A percentile compares a stretch with the other conserved stretches of the same genome.
phyloP scores from a whole-genome alignment of 1,140 invertebrate genomes.

The Polyergus mexicanus region DNA sequence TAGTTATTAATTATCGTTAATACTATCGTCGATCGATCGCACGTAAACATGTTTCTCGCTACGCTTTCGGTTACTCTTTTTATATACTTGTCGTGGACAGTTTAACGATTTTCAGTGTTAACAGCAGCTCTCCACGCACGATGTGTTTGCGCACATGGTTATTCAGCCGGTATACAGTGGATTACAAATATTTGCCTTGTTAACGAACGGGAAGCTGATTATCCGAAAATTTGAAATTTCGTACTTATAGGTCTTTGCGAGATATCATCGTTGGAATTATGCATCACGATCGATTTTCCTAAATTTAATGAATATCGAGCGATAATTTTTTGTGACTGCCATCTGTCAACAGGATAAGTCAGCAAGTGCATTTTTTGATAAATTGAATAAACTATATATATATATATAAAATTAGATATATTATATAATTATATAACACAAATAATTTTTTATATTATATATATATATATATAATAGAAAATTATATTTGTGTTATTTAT shows the following conservation, averaged over 20 bases:
- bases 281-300: background rate
- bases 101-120: slow-evolving; percentile 32
- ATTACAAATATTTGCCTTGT: slow-evolving; percentile 35
- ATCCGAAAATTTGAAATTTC: slow-evolving; percentile 38
- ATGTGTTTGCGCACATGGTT: slow-evolving; percentile 46
- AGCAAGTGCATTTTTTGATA: background rate
- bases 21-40: slow-evolving; percentile 17
- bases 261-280: background rate
- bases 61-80: slow-evolving; percentile 23
- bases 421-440: background rate
- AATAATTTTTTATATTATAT: too few species aligned
- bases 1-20: slow-evolving; percentile 33
- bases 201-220: slow-evolving; percentile 60
- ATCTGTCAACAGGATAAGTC: background rate
- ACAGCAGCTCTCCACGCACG: slow-evolving; percentile 1
- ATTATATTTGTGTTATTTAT: too few species aligned
- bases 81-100: background rate
- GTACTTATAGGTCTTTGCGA: slow-evolving; percentile 11
- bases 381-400: background rate
- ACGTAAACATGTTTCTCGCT: background rate
- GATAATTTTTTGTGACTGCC: background rate
- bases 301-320: background rate
- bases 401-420: too few species aligned
- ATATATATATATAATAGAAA: too few species aligned
- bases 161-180: slow-evolving; percentile 21